Base-by-base conservation (phyloP, 2,797 vertebrate species). In the Pseudopleuronectes americanus region DNA sequence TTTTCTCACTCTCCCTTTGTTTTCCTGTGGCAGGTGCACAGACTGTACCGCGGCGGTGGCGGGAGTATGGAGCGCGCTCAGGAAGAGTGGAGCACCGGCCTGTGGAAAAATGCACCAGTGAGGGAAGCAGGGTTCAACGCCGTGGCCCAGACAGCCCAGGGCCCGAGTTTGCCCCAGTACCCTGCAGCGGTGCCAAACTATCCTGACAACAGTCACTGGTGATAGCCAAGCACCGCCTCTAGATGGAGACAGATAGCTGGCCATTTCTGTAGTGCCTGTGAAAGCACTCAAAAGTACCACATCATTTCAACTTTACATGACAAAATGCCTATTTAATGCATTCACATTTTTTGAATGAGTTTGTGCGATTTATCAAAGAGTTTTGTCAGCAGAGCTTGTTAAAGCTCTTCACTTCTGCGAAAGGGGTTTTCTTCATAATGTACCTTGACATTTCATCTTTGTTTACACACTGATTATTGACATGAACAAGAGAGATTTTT, bases 11-110 rank as follows among this genome's bases (percentile, higher is more conserved):
- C 19, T 19, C 28, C 5, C 21, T 47, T 48, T 66, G 12, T 26
- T 62, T 28, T 54, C 13, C 3, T 19, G 2, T 21, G 22, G 6
- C 77, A 98, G 97, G 96, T 98, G 26, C 97, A 99, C 85, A 94
- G 94, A 74, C 80, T 97, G 81, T 99, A 99, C 87, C 96, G 97
- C 2, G 96, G 96, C 0, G 93, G 86, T 0, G 97, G 96, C 0
- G 97, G 98, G n/a, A 99, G 96, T 80, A 84, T 99, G 64, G 87
- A 94, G 86, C 97, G 95, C 31, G 97, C 98, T 8, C 96, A 98
- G 88, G 95, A 97, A 0, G 98, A 99, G 87, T 99, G 97, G 97
- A 95, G 87, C 84, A 92, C 91, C 0, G 98, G 98, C 0, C 0
- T 85, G 0, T 99, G 98, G 98, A 96, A 95, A 82, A 95, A 90